Conservation (phyloP, 2,797 vertebrate species). For the Pagetopsis macropterus region DNA sequence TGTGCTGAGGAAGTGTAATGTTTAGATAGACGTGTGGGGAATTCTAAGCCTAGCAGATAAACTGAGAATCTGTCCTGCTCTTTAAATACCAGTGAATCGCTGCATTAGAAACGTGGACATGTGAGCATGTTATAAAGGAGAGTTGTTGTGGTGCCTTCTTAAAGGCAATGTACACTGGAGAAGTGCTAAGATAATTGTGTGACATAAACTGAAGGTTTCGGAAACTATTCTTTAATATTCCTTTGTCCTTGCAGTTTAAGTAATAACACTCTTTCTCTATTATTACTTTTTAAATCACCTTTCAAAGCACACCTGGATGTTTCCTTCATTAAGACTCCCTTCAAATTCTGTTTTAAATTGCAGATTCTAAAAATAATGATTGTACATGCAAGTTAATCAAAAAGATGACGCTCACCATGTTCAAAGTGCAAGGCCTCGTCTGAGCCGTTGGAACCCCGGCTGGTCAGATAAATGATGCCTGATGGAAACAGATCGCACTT, state of each 20-base stretch:
- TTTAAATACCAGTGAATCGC: constrained; percentile 16
- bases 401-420: constrained; percentile 53
- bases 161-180: constrained; percentile 10
- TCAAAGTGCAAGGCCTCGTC: constrained; percentile 60
- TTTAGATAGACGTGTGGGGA: constrained; percentile 47
- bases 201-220: constrained; percentile 10
- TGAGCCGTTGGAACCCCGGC: constrained; percentile 65
- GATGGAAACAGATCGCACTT: constrained; percentile 71
- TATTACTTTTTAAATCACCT: constrained; percentile 14
- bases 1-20: constrained; percentile 37
- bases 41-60: constrained; percentile 45
- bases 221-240: constrained; percentile 6
- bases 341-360: constrained; percentile 41
- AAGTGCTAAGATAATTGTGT: constrained; percentile 21
- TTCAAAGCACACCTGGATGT: constrained; percentile 17
- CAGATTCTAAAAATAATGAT: constrained; percentile 30
- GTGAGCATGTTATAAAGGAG: constrained; percentile 13
- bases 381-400: constrained; percentile 55
- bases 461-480: constrained; percentile 72
- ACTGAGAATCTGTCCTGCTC: constrained; percentile 22
- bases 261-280: constrained; percentile 20
- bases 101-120: constrained; percentile 27
- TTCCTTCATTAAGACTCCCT: constrained; percentile 17
- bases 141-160: constrained; percentile 16
- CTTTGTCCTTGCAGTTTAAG: constrained; percentile 4